Base-by-base conservation (phyloP, 2,888 invertebrate genomes). In the Ectemnius continuus region DNA sequence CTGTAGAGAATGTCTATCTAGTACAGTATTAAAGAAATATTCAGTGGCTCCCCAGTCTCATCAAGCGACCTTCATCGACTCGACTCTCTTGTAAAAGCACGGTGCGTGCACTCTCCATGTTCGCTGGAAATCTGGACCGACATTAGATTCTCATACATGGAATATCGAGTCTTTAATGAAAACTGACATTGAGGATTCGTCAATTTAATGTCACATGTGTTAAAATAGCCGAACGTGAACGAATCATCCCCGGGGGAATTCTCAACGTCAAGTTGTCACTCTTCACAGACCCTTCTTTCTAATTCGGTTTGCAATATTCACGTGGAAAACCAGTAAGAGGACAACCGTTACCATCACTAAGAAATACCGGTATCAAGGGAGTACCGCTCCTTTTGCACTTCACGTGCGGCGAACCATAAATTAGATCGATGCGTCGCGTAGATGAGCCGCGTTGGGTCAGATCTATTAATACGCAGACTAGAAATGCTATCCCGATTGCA, bases 391-490 rank as follows among this genome's bases (percentile, higher is more conserved):
- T 14, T 52, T 52, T 52, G 16, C 16, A 11, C 5, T 14, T 52
- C 52, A 14, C 1, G 2, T 52, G 4, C 52, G n/a, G 70, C 67
- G 70, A 68, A 72, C 52, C 67, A 71, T 70, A 73, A 75, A 83
- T 80, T 73, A 77, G 70, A 79, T 74, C 69, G 58, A 67, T 61
- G 57, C 67, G 65, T 26, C 69, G 71, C 64, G 36, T 36, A 67
- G 69, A 76, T 66, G 68, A 69, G 68, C 63, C 70, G 67, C 70
- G 73, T 68, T 72, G 36, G 36, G 70, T 76, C 70, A 62, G 75
- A 80, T 85, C 82, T 82, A 85, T 85, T 82, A 84, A 81, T 84
- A 85, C 80, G 79, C 75, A 75, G 61, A 79, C 81, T 79, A 84
- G 85, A 84, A 86, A 86, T 86, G 84, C 77, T 78, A 82, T 85